Evolutionary conservation across 2,888 invertebrate genomes (phyloP), one percentile per base, ranked within the genome.

Genomic region (Morinoia aosen): DNA sequence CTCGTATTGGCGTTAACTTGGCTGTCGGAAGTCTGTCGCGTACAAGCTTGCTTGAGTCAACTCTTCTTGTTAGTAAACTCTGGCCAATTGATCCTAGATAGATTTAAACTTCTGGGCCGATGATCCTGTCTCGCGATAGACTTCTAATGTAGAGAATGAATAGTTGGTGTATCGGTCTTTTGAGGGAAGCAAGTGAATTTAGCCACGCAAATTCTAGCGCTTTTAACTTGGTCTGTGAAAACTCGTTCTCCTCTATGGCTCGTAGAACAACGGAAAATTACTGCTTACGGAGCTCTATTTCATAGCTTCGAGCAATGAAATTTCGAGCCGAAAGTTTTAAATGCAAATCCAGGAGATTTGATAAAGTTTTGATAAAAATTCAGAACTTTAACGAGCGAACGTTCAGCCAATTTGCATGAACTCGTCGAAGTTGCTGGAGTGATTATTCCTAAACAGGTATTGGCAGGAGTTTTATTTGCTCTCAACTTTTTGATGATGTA

Each of bases 351-450:
- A 57, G 58, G 93, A 93, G 93, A 93, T 93, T 93, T 93, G 93
- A 93, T 93, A 93, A 93, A 93, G 93, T 93, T 93, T 93, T 93
- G 93, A 93, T 93, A 93, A 93, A 93, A 93, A 93, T 93, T 57
- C 93, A 57, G 57, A 93, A 93, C 93, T 93, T 93, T 93, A 93
- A 93, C 93, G 93, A 93, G 93, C 93, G 57, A 57, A 57, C 93
- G 93, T 93, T 93, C 93, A 93, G 57, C 93, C 93, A 93, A 93
- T 93, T 93, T 93, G 93, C 93, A 93, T 93, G 93, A 93, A 93
- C 93, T 93, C 93, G 12, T 57, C 16, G 57, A 57, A 93, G 93
- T 93, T 93, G 48, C 57, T 56, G n/a, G 57, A 93, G 93, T 93
- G 93, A 93, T 93, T 93, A 93, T 93, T 93, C 56, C 93, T 93